A percentile compares a stretch with the other conserved stretches of the same genome.
These are phyloP conservation scores for Stegastes partitus DNA, from an alignment of 2,113 vertebrate species.

Conservation along the genomic window DNA sequence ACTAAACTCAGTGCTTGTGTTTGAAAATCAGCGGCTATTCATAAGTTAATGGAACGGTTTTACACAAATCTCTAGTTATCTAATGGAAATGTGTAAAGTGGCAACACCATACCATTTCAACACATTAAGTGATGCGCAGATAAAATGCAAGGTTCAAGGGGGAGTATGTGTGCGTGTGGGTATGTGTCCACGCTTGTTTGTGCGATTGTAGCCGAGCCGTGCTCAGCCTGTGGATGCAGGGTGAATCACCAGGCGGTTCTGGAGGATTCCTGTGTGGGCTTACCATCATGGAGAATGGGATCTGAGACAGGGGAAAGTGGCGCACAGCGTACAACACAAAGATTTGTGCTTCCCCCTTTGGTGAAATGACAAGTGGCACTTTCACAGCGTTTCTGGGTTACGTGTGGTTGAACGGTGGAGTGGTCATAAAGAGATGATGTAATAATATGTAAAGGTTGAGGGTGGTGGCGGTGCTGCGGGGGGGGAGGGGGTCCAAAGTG, in stretches of 20 bases:
- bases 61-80: conserved; percentile 22
- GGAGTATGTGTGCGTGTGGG: conserved; percentile 17
- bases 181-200: conserved; percentile 49
- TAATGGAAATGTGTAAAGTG: conserved; percentile 57
- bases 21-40: conserved; percentile 45
- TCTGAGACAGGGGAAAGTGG: conserved; percentile 16
- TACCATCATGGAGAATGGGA: conserved; percentile 39
- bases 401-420: conserved; percentile 38
- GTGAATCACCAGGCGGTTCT: conserved; percentile 69
- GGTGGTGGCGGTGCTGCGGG: not conserved
- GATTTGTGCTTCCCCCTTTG: conserved; percentile 7
- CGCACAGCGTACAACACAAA: not conserved
- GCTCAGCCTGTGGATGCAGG: conserved; percentile 59
- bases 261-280: conserved; percentile 62
- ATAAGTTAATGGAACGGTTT: conserved; percentile 52
- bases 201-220: conserved; percentile 50
- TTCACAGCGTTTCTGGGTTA: conserved; percentile 28
- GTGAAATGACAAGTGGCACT: conserved; percentile 22
- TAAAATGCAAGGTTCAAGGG: conserved; percentile 42
- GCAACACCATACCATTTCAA: conserved; percentile 32
- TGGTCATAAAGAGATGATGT: conserved; percentile 53
- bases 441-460: conserved; percentile 28
- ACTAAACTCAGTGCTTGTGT: conserved; percentile 34
- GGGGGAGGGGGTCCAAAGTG: conserved; percentile 31
- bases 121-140: conserved; percentile 51